Conservation (phyloP, 2,888 invertebrate species). For the Liodrosophila aerea region DNA sequence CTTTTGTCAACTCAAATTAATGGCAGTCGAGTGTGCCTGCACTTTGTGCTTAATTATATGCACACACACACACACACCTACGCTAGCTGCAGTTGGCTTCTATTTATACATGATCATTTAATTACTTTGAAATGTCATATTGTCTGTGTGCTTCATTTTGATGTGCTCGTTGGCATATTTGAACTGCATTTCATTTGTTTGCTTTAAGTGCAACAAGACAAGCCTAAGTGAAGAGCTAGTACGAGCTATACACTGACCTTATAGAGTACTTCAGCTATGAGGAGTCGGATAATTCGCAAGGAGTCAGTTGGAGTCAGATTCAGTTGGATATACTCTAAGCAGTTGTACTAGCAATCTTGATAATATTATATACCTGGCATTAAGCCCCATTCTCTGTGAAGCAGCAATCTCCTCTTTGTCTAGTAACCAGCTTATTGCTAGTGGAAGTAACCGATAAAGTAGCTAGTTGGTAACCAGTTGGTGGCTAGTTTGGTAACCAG, state of each 20-base stretch:
- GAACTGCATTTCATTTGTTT: constrained; percentile 39
- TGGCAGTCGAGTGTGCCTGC: constrained; percentile 37
- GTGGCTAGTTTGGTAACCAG: too few species aligned
- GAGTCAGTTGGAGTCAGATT: too few species aligned
- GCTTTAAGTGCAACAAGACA: constrained; percentile 9
- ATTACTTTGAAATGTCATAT: constrained; percentile 60
- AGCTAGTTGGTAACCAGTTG: too few species aligned
- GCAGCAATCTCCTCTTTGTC: too few species aligned
- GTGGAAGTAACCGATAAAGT: too few species aligned
- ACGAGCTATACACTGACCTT: background rate
- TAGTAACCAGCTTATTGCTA: too few species aligned
- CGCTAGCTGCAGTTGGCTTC: constrained; percentile 3
- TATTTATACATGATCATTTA: constrained; percentile 54
- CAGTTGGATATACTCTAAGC: too few species aligned
- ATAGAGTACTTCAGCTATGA: background rate
- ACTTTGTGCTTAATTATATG: constrained; percentile 49
- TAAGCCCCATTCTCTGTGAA: too few species aligned
- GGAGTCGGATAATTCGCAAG: too few species aligned
- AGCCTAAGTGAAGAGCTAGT: constrained; percentile 3
- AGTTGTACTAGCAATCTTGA: too few species aligned
- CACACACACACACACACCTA: constrained; percentile 17
- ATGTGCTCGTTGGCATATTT: constrained; percentile 39
- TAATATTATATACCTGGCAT: too few species aligned
- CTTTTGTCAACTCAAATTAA: constrained; percentile 71
- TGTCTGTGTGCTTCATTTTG: constrained; percentile 8